Conservation (phyloP, 1,140 invertebrate species). For the Drosophila teissieri region DNA sequence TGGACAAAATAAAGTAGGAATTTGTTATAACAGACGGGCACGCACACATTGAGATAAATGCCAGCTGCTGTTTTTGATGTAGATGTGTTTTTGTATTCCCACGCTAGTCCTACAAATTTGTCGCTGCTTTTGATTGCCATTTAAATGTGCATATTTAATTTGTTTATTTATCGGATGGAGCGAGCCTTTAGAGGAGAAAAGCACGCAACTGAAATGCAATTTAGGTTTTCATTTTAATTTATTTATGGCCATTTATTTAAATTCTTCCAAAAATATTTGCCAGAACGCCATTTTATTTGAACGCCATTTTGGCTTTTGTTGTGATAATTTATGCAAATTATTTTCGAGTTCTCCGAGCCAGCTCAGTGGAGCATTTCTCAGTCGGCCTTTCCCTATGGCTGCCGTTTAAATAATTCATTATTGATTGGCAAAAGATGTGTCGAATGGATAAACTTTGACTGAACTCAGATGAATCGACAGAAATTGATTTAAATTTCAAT, state of each 20-base stretch:
- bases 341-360: constrained; percentile 40
- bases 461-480: constrained; percentile 7
- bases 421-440: constrained; percentile 33
- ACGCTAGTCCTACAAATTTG: constrained; percentile 43
- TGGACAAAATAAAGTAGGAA: background rate
- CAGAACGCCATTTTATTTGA: constrained; percentile 31
- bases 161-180: constrained; percentile 54
- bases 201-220: constrained; percentile 54
- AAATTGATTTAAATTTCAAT: constrained; percentile 35
- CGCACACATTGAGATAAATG: constrained; percentile 30
- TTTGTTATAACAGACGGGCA: constrained; percentile 39
- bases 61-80: constrained; percentile 37
- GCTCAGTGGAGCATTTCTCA: constrained; percentile 24
- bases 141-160: constrained; percentile 77
- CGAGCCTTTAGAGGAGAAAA: constrained; percentile 18
- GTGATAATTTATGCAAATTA: constrained; percentile 71
- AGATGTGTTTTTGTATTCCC: constrained; percentile 36
- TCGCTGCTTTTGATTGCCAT: constrained; percentile 54
- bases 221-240: constrained; percentile 60
- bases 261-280: constrained; percentile 53
- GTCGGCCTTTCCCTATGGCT: constrained; percentile 9
- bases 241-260: constrained; percentile 61
- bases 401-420: constrained; percentile 38
- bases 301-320: constrained; percentile 48
- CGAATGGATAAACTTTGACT: constrained; percentile 35